Conservation (phyloP, 2,797 vertebrate species). For the Sarcophilus harrisii region DNA sequence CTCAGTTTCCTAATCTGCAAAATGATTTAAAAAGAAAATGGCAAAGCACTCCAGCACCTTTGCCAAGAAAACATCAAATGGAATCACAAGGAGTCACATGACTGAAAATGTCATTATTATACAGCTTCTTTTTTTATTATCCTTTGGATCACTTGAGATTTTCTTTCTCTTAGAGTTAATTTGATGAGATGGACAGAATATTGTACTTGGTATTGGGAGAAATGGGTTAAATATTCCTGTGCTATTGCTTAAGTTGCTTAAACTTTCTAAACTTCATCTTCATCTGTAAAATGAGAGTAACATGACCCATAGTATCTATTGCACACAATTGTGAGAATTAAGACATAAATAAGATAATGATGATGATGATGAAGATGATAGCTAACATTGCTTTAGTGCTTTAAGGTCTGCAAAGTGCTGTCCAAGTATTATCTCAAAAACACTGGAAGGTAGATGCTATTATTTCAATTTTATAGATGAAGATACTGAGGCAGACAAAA, state of each 20-base stretch:
- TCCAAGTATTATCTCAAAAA: background rate
- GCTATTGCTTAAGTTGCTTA: background rate
- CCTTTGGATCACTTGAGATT: background rate
- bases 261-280: background rate
- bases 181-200: background rate
- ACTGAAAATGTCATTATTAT: background rate
- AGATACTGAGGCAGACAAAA: background rate
- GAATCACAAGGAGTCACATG: background rate
- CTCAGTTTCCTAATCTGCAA: background rate
- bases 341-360: background rate
- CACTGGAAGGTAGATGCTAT: background rate
- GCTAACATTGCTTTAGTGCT: background rate
- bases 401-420: background rate
- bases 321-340: background rate
- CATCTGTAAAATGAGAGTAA: background rate
- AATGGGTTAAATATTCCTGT: background rate
- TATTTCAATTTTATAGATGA: background rate
- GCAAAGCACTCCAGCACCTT: background rate
- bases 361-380: background rate
- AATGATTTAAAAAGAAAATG: background rate
- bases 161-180: background rate
- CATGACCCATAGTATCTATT: background rate
- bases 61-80: background rate
- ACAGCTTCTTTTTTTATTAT: background rate
- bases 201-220: background rate